Evolutionary conservation across 2,888 invertebrate species (phyloP).

Genomic region (Hirudinaria manillensis): DNA sequence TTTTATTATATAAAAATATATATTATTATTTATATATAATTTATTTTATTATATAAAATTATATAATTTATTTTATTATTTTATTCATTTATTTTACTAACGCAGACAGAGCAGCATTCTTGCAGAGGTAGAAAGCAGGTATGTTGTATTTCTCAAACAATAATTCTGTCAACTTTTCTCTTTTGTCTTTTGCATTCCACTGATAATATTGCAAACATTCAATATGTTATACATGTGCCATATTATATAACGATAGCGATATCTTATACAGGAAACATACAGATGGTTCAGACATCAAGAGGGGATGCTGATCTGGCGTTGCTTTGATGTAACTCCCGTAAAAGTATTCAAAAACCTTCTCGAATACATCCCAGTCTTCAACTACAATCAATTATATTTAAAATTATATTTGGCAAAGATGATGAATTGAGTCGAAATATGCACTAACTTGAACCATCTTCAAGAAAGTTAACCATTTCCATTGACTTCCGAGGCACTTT

Average conservation of each 20-base stretch:
- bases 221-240: not conserved
- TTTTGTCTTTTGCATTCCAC: slow-evolving; percentile 84
- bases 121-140: slow-evolving; percentile 93
- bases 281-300: slow-evolving; percentile 93
- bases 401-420: not conserved
- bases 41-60: not conserved
- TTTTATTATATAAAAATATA: not conserved
- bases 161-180: slow-evolving; percentile 89
- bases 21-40: not conserved
- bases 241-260: not conserved
- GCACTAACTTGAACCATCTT: slow-evolving; percentile 77
- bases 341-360: slow-evolving; percentile 86
- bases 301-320: slow-evolving; percentile 89
- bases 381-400: slow-evolving; percentile 55
- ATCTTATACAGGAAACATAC: slow-evolving; percentile 44
- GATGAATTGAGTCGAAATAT: not conserved
- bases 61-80: not conserved
- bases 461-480: slow-evolving; percentile 87
- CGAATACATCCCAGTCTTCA: slow-evolving; percentile 97
- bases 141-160: slow-evolving; percentile 96
- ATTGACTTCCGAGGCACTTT: slow-evolving; percentile 78
- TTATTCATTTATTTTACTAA: slow-evolving; percentile 37
- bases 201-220: slow-evolving; percentile 58
- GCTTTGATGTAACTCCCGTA: slow-evolving; percentile 89
- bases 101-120: slow-evolving; percentile 95